A percentile compares a stretch with the other conserved stretches of the same genome.
Conservation (phyloP, 2,888 invertebrate genomes). For the Epirrhoe alternata region DNA sequence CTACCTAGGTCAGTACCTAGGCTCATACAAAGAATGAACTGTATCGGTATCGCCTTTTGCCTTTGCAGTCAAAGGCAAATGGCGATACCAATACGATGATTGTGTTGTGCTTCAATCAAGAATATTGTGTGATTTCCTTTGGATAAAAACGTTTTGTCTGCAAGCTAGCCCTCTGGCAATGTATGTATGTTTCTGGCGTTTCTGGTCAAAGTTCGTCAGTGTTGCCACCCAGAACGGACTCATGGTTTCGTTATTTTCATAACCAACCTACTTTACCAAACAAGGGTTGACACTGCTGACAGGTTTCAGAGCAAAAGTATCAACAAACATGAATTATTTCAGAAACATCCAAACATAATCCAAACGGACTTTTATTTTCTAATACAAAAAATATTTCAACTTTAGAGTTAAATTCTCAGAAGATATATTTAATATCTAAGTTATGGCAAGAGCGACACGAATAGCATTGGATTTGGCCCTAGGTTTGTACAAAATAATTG, state of each 20-base stretch:
- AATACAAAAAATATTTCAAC: slow-evolving; percentile 12
- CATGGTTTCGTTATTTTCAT: not conserved
- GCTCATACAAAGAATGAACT: no score
- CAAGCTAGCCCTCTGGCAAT: no score
- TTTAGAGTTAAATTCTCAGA: slow-evolving; percentile 15
- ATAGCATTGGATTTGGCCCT: slow-evolving; percentile 61
- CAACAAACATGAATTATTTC: not conserved
- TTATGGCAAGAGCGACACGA: slow-evolving; percentile 66
- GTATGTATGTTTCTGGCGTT: no score
- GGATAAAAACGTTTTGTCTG: no score
- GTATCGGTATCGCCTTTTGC: no score
- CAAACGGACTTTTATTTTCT: not conserved
- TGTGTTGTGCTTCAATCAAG: no score
- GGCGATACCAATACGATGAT: no score
- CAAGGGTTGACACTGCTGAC: not conserved
- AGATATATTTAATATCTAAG: slow-evolving; percentile 19
- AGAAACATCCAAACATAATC: not conserved
- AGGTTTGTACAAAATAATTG: slow-evolving; percentile 29
- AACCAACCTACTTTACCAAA: not conserved
- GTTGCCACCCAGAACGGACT: no score
- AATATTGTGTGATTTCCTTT: no score
- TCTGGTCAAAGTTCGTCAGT: no score
- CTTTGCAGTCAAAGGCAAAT: no score
- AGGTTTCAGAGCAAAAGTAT: not conserved
- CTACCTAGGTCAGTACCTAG: no score